Conservation (phyloP, 2,797 vertebrate genomes). For the Anisognathus igniventris region DNA sequence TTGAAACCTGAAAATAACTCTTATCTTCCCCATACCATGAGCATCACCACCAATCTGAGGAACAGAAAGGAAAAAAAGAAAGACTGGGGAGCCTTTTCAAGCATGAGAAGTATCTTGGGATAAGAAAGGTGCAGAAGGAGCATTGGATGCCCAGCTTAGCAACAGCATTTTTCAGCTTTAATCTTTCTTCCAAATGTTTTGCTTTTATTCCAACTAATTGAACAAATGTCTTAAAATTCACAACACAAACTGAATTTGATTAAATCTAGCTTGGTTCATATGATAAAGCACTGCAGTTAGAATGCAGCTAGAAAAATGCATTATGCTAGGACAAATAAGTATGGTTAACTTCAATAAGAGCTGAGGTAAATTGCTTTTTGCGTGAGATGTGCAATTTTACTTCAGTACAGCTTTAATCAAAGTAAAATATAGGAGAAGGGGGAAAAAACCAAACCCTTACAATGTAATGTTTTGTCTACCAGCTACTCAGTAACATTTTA, state of each 20-base stretch:
- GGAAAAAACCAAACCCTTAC: background rate
- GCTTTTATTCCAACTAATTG: slow-evolving; percentile 60
- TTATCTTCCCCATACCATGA: background rate
- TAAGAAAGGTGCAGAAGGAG: slow-evolving; percentile 21
- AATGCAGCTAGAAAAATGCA: slow-evolving; percentile 43
- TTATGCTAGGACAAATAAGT: slow-evolving; percentile 50
- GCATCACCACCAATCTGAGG: background rate
- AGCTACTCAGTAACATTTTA: slow-evolving; percentile 36
- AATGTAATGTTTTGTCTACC: slow-evolving; percentile 48
- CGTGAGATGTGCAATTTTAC: slow-evolving; percentile 38
- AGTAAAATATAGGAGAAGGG: slow-evolving; percentile 18
- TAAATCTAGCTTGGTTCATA: slow-evolving; percentile 57
- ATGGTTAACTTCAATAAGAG: slow-evolving; percentile 44
- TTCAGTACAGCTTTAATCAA: slow-evolving; percentile 68
- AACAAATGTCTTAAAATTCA: slow-evolving; percentile 60
- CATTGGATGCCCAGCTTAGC: slow-evolving; percentile 5
- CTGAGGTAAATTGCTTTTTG: slow-evolving; percentile 67
- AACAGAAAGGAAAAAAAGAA: background rate
- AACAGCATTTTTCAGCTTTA: slow-evolving; percentile 5
- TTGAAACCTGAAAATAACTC: background rate
- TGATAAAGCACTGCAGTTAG: slow-evolving; percentile 59
- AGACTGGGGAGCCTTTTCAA: background rate
- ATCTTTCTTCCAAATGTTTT: slow-evolving; percentile 34
- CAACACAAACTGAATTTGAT: slow-evolving; percentile 60
- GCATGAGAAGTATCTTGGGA: background rate